Percentiles rank a stretch among this genome's conserved stretches.
Conservation (phyloP, 2,888 invertebrate species). For the Pristionchus maxplancki region DNA sequence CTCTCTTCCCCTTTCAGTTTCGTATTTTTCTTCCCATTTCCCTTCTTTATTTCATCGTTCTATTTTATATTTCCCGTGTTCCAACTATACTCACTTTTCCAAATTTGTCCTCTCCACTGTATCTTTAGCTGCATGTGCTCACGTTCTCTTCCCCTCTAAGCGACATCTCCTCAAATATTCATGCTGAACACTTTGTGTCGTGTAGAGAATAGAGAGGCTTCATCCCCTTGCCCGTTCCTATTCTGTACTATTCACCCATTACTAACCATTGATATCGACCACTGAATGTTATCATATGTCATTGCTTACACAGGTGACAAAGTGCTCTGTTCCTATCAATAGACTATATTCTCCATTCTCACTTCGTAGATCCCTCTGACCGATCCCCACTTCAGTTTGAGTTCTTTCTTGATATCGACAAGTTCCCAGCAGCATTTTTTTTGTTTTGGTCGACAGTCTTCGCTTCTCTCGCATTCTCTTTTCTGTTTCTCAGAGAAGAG, state of each 20-base stretch:
- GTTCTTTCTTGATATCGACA: conserved; percentile 7
- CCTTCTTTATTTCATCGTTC: background rate
- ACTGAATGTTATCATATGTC: background rate
- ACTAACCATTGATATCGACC: background rate
- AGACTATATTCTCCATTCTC: background rate
- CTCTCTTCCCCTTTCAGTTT: conserved; percentile 14
- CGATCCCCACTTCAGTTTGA: background rate
- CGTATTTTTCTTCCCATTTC: background rate
- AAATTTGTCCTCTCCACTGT: background rate
- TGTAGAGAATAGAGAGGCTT: background rate
- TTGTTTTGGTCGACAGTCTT: background rate
- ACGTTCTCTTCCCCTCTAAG: background rate
- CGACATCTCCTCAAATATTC: background rate
- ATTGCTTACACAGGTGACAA: background rate
- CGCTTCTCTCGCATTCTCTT: background rate
- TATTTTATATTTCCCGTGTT: background rate
- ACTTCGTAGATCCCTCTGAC: background rate
- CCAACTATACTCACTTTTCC: background rate
- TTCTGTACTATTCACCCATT: background rate
- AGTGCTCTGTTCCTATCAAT: background rate
- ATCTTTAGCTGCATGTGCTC: background rate
- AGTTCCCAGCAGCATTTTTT: background rate
- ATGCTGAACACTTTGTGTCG: background rate
- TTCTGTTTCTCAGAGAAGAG: background rate
- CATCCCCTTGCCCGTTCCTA: background rate